These are phyloP conservation scores for Grantiella picta DNA, from an alignment of 2,113 vertebrate species.

Conservation along the genomic window DNA sequence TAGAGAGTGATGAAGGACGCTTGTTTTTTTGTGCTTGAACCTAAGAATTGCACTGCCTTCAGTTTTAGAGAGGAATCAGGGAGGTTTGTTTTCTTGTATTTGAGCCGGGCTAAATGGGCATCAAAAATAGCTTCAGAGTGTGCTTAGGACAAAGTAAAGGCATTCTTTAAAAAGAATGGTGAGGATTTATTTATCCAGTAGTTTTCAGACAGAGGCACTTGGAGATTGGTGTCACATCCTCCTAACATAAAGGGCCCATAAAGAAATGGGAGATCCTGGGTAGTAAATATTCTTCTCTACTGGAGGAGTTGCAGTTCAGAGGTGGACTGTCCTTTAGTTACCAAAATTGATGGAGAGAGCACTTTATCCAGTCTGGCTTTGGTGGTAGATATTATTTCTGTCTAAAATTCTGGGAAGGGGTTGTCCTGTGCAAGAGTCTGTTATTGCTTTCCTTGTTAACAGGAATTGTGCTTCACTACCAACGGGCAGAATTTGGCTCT, in stretches of 20 bases:
- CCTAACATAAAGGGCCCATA: neutral
- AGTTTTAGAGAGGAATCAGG: no score
- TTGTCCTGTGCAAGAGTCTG: neutral
- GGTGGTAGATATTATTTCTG: neutral
- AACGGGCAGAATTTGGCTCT: neutral
- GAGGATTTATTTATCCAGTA: neutral
- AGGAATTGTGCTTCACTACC: neutral
- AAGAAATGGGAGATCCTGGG: neutral
- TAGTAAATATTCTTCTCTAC: neutral
- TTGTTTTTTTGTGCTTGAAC: neutral
- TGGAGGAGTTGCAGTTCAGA: neutral
- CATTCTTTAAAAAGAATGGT: neutral
- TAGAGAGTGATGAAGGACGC: neutral
- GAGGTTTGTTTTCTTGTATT: neutral
- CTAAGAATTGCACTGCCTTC: neutral
- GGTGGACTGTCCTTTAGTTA: neutral
- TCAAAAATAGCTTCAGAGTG: neutral
- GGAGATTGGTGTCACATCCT: neutral
- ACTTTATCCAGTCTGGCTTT: neutral
- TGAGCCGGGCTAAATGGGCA: neutral
- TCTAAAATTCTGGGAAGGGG: neutral
- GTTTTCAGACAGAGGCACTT: neutral
- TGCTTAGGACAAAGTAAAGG: neutral
- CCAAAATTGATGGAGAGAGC: neutral
- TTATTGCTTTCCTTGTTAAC: neutral